Evolutionary conservation across 2,888 invertebrate genomes (phyloP), one percentile per base, ranked within the genome.

Genomic region (Cosmia trapezina): DNA sequence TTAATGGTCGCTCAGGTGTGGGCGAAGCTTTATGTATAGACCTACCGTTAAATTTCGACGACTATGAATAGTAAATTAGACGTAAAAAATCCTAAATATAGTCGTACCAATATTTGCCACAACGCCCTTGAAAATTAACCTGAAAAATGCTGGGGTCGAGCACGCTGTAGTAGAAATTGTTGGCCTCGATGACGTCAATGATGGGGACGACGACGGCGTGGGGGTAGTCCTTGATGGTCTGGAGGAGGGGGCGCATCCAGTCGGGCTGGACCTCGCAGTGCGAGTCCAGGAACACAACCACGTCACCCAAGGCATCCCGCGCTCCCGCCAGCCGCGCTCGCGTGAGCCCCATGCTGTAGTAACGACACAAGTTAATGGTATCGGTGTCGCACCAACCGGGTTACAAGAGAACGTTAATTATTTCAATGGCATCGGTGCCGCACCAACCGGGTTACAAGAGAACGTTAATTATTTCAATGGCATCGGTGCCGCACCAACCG

Each of bases 151-250:
- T 92, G 43, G 96, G 92, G 83, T 96, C 97, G 93, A 92, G 95
- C n/a, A 97, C 97, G 86, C 97, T 97, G 93, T 98, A 98, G 89
- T 97, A 97, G 92, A 99, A 97, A 64, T 97, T 98, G 83, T 97
- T 96, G 79, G 98, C 98, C 91, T 98, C 98, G 86, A 99, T 99
- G 71, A 98, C 98, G 95, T 99, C 99, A 83, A 99, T 99, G 86
- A 99, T 98, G 61, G 99, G 99, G 87, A 99, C 98, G 69, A 99
- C 96, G 12, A 99, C 98, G 14, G 98, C 97, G 45, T 97, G 97
- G 0, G 85, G 98, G 49, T 98, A 97, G 83, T 98, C 97, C 93
- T 98, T 98, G 89, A 99, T 98, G 73, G 83, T 85, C 66, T 86
- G 82, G 51, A 99, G 96, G 68, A 99, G 94, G 0, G 99, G 99